Conservation (phyloP, 2,888 invertebrate species). For the Callimorpha dominula region DNA sequence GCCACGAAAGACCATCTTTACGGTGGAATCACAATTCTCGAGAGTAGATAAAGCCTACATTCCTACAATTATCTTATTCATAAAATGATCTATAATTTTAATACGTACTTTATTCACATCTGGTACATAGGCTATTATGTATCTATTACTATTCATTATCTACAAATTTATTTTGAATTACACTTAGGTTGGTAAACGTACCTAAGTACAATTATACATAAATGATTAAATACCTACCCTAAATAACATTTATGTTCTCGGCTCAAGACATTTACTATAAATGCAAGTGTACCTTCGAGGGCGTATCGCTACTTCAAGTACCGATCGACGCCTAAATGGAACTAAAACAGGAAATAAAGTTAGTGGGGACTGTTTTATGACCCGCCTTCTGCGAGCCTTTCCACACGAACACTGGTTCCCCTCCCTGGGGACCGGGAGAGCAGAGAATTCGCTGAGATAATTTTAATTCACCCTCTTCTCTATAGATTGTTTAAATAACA, state of each 20-base stretch:
- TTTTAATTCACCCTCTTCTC: slow-evolving; percentile 36
- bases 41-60: too few relatives aligned
- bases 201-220: too few relatives aligned
- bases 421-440: slow-evolving; percentile 55
- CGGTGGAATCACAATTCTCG: too few relatives aligned
- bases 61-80: too few relatives aligned
- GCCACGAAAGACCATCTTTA: too few relatives aligned
- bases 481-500: slow-evolving; percentile 14
- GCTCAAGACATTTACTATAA: neutral
- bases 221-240: too few relatives aligned
- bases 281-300: neutral
- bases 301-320: neutral
- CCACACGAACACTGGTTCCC: slow-evolving; percentile 36
- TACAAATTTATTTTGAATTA: too few relatives aligned
- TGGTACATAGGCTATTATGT: too few relatives aligned
- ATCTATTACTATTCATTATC: too few relatives aligned
- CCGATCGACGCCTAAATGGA: slow-evolving; percentile 61
- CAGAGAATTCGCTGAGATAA: slow-evolving; percentile 23
- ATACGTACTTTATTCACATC: too few relatives aligned
- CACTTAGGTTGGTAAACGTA: too few relatives aligned
- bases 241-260: neutral
- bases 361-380: slow-evolving; percentile 60
- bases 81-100: too few relatives aligned
- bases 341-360: slow-evolving; percentile 71
- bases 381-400: slow-evolving; percentile 58